Evolutionary conservation across 1,140 invertebrate genomes (phyloP).

Genomic region (Drosophila tristis): DNA sequence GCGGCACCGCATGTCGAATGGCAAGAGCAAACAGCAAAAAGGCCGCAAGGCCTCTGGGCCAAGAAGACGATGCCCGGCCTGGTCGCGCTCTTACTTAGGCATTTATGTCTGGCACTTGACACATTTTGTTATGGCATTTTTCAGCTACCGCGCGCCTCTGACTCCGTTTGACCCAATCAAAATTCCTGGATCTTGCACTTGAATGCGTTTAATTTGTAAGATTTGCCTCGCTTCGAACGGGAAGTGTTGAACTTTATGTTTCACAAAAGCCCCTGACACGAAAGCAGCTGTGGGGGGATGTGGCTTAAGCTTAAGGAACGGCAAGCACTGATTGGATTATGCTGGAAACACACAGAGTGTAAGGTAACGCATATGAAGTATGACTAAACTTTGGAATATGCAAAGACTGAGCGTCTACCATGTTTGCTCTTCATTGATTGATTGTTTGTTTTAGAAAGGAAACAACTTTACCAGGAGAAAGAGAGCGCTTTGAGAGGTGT

Average conservation of each 20-base stretch:
- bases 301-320: background rate
- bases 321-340: too few species aligned
- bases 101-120: constrained; percentile 83
- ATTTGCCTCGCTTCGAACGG: constrained; percentile 31
- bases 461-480: too few species aligned
- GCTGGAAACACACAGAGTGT: too few species aligned
- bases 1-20: constrained; percentile 61
- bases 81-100: constrained; percentile 68
- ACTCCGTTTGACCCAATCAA: constrained; percentile 79
- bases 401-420: too few species aligned
- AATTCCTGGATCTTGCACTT: constrained; percentile 78
- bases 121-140: constrained; percentile 82
- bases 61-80: constrained; percentile 6
- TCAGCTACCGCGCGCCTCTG: constrained; percentile 59
- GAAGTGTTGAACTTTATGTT: constrained; percentile 63
- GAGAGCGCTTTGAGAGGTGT: too few species aligned
- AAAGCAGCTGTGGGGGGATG: background rate
- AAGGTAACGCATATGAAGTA: too few species aligned
- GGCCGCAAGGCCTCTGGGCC: constrained; percentile 51
- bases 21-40: constrained; percentile 69
- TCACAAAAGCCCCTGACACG: constrained; percentile 4
- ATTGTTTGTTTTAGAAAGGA: too few species aligned
- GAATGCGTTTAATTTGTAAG: constrained; percentile 82
- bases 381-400: too few species aligned
- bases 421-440: too few species aligned